Evolutionary conservation across 1,140 invertebrate genomes (phyloP), one percentile per base, ranked within the genome.

Genomic region (Arion vulgaris): DNA sequence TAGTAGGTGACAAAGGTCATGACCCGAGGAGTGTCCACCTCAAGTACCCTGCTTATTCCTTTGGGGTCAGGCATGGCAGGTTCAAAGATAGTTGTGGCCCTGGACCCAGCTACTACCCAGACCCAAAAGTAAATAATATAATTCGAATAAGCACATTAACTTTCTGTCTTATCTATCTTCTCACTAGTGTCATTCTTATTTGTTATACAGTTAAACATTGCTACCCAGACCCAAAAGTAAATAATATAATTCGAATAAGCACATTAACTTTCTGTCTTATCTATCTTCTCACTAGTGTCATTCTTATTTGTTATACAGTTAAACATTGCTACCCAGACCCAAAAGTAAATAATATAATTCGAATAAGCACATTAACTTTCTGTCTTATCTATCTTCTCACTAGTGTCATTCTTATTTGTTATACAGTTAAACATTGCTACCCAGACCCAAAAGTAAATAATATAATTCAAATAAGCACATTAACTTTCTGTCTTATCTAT

Each of bases 11-110:
- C 80, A 88, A 84, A 51, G 76, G 82, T 23, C 92, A 92, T 83
- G 92, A 93, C 85, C 90, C 91, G n/a, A 83, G 92, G 68, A 91
- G 89, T 87, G 85, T 86, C n/a, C 90, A 93, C 73, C 69, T 72
- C 34, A 91, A 90, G 83, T 87, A 83, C n/a, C 90, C 92, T 28
- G 87, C 88, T 32, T 92, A 90, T 75, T 86, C 87, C 13, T 92
- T 92, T 84, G 91, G 91, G 57, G 80, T 90, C 66, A 86, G 87
- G 62, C 89, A 90, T 83, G 88, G 89, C n/a, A 91, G 91, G 85
- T 91, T 89, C 79, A 87, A 84, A 76, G 88, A 91, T 82, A 90
- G 91, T 80, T 91, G 87, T 85, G 90, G 88, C 79, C 91, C 91
- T n/a, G 90, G 89, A 62, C 91, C 89, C 45, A 88, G 87, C 73